phyloP scores from a whole-genome alignment of 2,113 vertebrate species.

The Pardalotus punctatus region DNA sequence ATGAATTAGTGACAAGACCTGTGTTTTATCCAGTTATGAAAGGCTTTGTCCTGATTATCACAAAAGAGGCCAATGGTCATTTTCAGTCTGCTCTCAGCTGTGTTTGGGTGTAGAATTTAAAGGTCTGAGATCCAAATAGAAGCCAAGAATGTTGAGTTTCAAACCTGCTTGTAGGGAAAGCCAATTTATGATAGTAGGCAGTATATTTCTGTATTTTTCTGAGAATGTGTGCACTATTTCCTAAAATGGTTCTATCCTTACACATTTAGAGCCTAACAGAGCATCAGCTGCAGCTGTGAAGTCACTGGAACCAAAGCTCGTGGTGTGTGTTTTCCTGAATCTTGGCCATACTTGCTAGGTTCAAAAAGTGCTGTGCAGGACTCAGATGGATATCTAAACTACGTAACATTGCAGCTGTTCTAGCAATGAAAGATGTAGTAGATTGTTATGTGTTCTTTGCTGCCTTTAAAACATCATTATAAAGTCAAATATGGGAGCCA shows the following conservation, averaged over 20 bases:
- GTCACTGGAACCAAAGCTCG: not conserved
- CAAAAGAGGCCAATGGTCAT: not conserved
- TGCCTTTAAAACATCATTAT: not conserved
- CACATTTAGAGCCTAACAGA: not conserved
- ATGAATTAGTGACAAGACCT: not conserved
- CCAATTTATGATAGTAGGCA: not conserved
- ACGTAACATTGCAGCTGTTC: not conserved
- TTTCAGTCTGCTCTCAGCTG: not conserved
- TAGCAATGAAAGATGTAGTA: not conserved
- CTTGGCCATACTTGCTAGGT: not conserved
- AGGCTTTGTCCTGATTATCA: not conserved
- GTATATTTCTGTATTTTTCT: not conserved
- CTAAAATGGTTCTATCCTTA: conserved; percentile 20
- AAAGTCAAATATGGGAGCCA: not conserved
- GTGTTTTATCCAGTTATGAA: conserved; percentile 15
- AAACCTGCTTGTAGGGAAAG: not conserved
- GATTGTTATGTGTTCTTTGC: not conserved
- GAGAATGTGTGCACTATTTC: not conserved
- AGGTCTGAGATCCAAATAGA: not conserved
- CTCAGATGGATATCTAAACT: not conserved
- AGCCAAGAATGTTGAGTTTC: not conserved
- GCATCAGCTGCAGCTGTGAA: not conserved
- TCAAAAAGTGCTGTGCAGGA: not conserved
- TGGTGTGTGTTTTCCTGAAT: not conserved
- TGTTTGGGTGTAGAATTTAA: not conserved